Percentiles rank a stretch among this genome's conserved stretches.
These are phyloP conservation scores for Drosophila ficusphila DNA, from an alignment of 1,140 invertebrate species.

Conservation along the genomic window DNA sequence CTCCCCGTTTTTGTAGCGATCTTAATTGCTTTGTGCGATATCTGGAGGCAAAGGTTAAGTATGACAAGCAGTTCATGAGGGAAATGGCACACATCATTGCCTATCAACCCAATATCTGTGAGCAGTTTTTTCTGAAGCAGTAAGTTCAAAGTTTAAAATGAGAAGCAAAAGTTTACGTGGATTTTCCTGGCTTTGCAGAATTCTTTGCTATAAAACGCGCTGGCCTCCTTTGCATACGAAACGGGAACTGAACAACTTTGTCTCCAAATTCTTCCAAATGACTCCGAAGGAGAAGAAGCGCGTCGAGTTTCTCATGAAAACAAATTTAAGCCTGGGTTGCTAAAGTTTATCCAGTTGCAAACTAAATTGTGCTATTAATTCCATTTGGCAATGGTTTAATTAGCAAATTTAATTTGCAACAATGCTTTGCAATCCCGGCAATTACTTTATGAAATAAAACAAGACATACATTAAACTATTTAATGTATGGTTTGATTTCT, in stretches of 20 bases:
- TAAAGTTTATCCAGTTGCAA: constrained; percentile 14
- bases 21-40: constrained; percentile 33
- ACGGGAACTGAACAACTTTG: constrained; percentile 41
- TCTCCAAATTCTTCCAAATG: constrained; percentile 45
- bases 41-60: constrained; percentile 5
- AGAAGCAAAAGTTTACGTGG: neutral
- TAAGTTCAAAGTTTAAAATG: neutral
- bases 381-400: constrained; percentile 31
- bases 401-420: constrained; percentile 41
- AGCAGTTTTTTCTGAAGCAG: constrained; percentile 40
- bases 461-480: constrained; percentile 19
- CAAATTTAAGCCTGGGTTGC: constrained; percentile 12
- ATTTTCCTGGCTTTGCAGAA: constrained; percentile 8
- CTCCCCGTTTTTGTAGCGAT: neutral
- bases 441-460: neutral
- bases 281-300: constrained; percentile 19
- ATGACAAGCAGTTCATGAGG: constrained; percentile 23
- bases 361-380: constrained; percentile 16
- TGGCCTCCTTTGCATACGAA: constrained; percentile 61
- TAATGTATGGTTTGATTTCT: constrained; percentile 17
- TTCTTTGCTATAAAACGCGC: constrained; percentile 29
- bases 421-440: neutral
- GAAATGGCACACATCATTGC: constrained; percentile 32
- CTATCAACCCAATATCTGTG: neutral
- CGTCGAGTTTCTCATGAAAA: constrained; percentile 46